Evolutionary conservation across 92 coral and sea anemone genomes (phyloP).

Genomic region (Zoanthus solanderi): DNA sequence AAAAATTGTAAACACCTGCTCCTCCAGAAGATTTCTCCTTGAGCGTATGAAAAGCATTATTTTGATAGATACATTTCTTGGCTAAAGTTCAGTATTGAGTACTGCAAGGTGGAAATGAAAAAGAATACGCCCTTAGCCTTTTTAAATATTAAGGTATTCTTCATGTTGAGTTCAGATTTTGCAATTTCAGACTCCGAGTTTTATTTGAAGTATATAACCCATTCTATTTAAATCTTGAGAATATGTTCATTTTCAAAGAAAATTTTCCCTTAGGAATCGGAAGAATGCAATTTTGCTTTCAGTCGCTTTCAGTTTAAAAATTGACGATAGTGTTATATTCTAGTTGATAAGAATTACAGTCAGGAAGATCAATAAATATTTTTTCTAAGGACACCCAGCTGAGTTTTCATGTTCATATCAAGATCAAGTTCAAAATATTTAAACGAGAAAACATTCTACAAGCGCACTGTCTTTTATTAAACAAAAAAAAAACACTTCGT

Average conservation of each 20-base stretch:
- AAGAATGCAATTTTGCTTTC: too few relatives aligned
- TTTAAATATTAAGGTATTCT: too few relatives aligned
- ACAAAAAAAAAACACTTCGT: neutral
- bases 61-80: neutral
- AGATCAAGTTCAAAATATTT: neutral
- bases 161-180: too few relatives aligned
- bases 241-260: too few relatives aligned
- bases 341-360: neutral
- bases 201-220: too few relatives aligned
- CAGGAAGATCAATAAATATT: neutral
- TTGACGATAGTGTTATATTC: neutral
- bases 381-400: neutral
- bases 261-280: too few relatives aligned
- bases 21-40: neutral
- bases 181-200: too few relatives aligned
- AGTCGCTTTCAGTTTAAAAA: neutral
- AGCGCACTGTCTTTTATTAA: neutral
- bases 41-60: too few relatives aligned
- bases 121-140: too few relatives aligned
- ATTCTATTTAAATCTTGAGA: too few relatives aligned
- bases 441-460: neutral
- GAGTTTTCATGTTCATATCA: conserved; percentile 27
- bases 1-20: conserved; percentile 3
- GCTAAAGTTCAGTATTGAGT: too few relatives aligned
- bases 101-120: neutral